Evolutionary conservation across 2,888 invertebrate genomes (phyloP).

Genomic region (Cryptophagus acutangulus): DNA sequence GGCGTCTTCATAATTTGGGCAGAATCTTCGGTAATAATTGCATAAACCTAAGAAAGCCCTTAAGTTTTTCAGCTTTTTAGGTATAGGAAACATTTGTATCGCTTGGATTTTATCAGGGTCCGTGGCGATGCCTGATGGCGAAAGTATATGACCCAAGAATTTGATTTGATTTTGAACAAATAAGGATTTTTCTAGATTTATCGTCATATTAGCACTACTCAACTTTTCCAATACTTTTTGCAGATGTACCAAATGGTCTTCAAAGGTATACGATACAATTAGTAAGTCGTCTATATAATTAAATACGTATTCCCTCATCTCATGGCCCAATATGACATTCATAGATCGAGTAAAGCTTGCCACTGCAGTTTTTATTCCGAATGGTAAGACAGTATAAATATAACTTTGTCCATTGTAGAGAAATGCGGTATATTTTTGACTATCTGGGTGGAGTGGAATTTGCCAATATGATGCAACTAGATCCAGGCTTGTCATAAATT

Average conservation of each 20-base stretch:
- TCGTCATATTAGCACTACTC: conserved; percentile 20
- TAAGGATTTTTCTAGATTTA: conserved; percentile 22
- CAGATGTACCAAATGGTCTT: conserved; percentile 23
- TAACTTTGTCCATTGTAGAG: not conserved
- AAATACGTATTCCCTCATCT: conserved; percentile 22
- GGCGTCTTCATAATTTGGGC: conserved; percentile 1
- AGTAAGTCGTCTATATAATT: conserved; percentile 33
- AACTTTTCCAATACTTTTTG: conserved; percentile 18
- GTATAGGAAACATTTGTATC: conserved; percentile 9
- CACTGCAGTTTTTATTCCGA: too few species aligned
- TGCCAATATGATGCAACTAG: not conserved
- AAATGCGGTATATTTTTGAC: not conserved
- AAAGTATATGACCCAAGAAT: conserved; percentile 23
- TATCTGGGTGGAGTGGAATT: not conserved
- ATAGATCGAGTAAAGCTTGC: too few species aligned
- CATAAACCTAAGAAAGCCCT: too few species aligned
- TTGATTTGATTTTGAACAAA: conserved; percentile 16
- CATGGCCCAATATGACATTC: conserved; percentile 25
- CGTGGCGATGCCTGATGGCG: conserved; percentile 16
- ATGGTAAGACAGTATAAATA: not conserved
- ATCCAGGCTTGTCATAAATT: conserved; percentile 1
- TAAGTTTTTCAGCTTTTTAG: too few species aligned
- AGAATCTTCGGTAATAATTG: conserved; percentile 14
- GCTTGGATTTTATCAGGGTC: conserved; percentile 18
- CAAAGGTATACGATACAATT: conserved; percentile 23